These are phyloP conservation scores for Helicorthomorpha holstii DNA, from an alignment of 1,140 invertebrate species.

Conservation along the genomic window DNA sequence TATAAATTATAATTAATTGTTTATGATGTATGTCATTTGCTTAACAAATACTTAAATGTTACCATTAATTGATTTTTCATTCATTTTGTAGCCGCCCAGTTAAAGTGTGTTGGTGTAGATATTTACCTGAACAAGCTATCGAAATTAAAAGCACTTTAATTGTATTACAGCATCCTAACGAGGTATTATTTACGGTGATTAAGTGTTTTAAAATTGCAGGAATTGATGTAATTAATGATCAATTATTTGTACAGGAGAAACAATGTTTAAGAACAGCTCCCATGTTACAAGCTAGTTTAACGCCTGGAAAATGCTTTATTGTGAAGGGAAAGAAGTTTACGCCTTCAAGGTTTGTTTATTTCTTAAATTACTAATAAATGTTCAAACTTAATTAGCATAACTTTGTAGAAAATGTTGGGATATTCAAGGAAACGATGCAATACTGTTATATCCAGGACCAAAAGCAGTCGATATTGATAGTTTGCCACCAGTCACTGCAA, in stretches of 20 bases:
- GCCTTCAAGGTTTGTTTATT: conserved; percentile 23
- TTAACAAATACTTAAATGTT: too few species aligned
- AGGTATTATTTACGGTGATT: conserved; percentile 27
- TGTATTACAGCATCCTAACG: conserved; percentile 79
- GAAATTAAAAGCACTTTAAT: conserved; percentile 48
- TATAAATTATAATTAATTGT: too few species aligned
- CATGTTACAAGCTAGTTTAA: conserved; percentile 60
- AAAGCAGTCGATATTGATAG: conserved; percentile 43
- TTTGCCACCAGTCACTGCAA: conserved; percentile 17
- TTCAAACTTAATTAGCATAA: conserved; percentile 2
- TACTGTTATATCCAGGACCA: conserved; percentile 66
- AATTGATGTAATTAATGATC: not conserved
- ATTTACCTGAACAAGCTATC: conserved; percentile 48
- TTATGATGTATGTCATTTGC: too few species aligned
- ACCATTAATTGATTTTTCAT: too few species aligned
- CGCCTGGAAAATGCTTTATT: conserved; percentile 52
- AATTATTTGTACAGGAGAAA: conserved; percentile 38
- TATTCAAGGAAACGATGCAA: conserved; percentile 17
- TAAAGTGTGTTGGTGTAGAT: conserved; percentile 77
- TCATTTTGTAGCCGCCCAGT: conserved; percentile 48
- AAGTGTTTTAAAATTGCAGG: not conserved
- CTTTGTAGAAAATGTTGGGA: not conserved
- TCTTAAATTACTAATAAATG: not conserved
- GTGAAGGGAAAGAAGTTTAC: conserved; percentile 73
- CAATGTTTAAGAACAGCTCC: conserved; percentile 70